These are phyloP conservation scores for Polymixis lichenea DNA, from an alignment of 2,888 invertebrate genomes.

Conservation along the genomic window DNA sequence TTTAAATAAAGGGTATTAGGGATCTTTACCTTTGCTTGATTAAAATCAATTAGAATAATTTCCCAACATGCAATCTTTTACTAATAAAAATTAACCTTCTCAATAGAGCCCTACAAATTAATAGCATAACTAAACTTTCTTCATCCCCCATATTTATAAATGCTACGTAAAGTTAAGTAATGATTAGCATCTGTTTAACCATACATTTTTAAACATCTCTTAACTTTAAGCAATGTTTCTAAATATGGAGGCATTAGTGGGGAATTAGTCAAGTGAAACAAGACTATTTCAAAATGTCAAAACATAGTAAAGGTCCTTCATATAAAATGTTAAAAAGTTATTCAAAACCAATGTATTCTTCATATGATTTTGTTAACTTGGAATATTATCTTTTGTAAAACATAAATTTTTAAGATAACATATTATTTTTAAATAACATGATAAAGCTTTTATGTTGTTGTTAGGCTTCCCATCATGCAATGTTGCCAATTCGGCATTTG, in stretches of 20 bases:
- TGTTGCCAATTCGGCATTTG: constrained; percentile 1
- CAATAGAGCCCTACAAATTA: neutral
- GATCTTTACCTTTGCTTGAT: neutral
- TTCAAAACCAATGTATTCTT: constrained; percentile 21
- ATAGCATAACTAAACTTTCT: neutral
- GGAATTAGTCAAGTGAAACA: neutral
- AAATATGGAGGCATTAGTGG: too few relatives aligned
- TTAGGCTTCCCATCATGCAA: constrained; percentile 33
- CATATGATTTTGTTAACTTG: constrained; percentile 19
- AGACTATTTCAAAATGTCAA: neutral
- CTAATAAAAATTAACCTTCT: neutral
- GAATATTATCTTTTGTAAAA: constrained; percentile 34
- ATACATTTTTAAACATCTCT: too few relatives aligned
- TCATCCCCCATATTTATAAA: neutral
- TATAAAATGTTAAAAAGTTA: constrained; percentile 13
- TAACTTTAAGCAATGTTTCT: too few relatives aligned
- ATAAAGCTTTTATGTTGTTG: constrained; percentile 25
- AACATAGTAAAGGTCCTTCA: neutral
- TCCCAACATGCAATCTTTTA: neutral
- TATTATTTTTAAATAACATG: constrained; percentile 3
- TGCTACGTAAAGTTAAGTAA: too few relatives aligned
- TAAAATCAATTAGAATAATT: neutral
- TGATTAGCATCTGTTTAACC: too few relatives aligned
- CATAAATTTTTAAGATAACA: constrained; percentile 29
- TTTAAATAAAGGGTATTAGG: neutral